A percentile compares a stretch with the other conserved stretches of the same genome.
Evolutionary conservation across 2,113 vertebrate species (phyloP).

Genomic region (Pogona vitticeps): DNA sequence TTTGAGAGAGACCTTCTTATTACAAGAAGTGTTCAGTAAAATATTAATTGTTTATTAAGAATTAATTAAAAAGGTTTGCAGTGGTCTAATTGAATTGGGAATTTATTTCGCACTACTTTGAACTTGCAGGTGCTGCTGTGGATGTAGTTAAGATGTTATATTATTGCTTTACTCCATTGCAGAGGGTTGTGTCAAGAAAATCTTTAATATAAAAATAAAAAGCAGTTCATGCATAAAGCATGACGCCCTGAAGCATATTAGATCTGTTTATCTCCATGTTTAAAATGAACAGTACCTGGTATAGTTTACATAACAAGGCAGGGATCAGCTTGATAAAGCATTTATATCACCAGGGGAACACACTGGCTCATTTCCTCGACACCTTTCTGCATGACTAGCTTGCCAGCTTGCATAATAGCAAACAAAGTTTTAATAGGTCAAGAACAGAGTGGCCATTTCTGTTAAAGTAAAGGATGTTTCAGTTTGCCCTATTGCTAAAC

Average conservation of each 20-base stretch:
- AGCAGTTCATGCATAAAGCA: slow-evolving; percentile 84
- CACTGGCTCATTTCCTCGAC: slow-evolving; percentile 77
- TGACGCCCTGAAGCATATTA: slow-evolving; percentile 82
- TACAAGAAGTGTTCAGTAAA: slow-evolving; percentile 67
- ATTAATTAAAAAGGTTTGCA: slow-evolving; percentile 71
- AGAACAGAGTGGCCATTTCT: slow-evolving; percentile 64
- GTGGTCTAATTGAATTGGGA: slow-evolving; percentile 67
- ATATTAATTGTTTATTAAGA: slow-evolving; percentile 75
- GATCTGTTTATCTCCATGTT: slow-evolving; percentile 85
- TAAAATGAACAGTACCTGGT: slow-evolving; percentile 78
- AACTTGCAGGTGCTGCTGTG: slow-evolving; percentile 57
- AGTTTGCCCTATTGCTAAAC: slow-evolving; percentile 54
- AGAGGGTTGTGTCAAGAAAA: slow-evolving; percentile 72
- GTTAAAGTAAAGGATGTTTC: slow-evolving; percentile 55
- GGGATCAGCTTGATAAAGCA: slow-evolving; percentile 83
- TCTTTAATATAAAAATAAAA: slow-evolving; percentile 82
- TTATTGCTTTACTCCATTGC: slow-evolving; percentile 59
- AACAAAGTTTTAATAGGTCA: slow-evolving; percentile 84
- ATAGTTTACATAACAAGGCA: slow-evolving; percentile 85
- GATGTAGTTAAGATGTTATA: slow-evolving; percentile 71
- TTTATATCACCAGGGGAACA: slow-evolving; percentile 80
- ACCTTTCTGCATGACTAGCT: slow-evolving; percentile 78
- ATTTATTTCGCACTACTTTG: slow-evolving; percentile 67
- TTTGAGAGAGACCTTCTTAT: slow-evolving; percentile 65
- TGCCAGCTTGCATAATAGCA: slow-evolving; percentile 77